phyloP scores from a whole-genome alignment of 1,140 invertebrate species.

The Zaprionus gabonicus region DNA sequence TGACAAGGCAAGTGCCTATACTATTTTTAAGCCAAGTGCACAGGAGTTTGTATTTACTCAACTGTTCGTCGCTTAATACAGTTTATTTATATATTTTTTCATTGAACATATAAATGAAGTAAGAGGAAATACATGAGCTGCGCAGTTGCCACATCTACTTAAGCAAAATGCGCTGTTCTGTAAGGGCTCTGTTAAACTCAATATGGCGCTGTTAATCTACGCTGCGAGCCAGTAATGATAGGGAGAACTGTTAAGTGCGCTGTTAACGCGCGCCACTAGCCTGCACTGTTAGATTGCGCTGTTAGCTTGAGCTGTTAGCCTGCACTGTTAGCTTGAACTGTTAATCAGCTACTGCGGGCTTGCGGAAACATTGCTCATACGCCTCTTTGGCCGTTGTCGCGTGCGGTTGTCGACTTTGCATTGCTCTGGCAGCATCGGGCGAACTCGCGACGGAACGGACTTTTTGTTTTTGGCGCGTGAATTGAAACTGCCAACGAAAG shows the following conservation, averaged over 20 bases:
- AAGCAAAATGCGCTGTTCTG: too few species aligned
- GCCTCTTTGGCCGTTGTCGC: slow-evolving; percentile 46
- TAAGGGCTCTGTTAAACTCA: too few species aligned
- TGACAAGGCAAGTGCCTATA: not conserved
- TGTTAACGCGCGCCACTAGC: not conserved
- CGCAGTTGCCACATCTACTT: too few species aligned
- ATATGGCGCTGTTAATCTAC: too few species aligned
- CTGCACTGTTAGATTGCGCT: not conserved
- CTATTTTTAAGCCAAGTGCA: not conserved
- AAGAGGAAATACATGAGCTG: too few species aligned
- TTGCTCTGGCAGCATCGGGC: slow-evolving; percentile 23
- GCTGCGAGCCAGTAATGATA: too few species aligned
- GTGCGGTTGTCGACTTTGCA: slow-evolving; percentile 40
- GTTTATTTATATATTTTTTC: too few species aligned
- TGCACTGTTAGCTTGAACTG: not conserved
- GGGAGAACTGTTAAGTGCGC: not conserved
- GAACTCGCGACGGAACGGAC: slow-evolving; percentile 14
- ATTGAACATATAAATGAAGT: too few species aligned
- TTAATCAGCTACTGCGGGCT: slow-evolving; percentile 7
- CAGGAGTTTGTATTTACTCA: not conserved
- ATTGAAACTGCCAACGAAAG: slow-evolving; percentile 13
- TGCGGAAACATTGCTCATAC: slow-evolving; percentile 35
- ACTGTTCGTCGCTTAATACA: not conserved
- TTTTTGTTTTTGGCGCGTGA: slow-evolving; percentile 36
- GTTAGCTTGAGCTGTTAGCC: slow-evolving; percentile 8